Conservation (phyloP, 2,797 vertebrate genomes). For the Hapalemur alaotrensis region DNA sequence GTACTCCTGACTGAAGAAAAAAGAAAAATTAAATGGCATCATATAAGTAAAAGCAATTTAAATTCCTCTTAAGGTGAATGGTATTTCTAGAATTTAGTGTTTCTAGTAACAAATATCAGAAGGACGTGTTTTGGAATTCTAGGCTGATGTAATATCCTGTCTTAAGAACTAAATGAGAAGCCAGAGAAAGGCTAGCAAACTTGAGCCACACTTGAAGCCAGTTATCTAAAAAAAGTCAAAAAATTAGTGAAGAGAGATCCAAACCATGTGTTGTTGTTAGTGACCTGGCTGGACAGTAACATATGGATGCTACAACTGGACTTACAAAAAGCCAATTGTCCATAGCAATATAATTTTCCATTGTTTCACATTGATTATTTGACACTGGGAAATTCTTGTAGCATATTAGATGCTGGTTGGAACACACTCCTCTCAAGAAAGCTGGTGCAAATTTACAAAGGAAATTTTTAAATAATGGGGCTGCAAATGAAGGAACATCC, state of each 20-base stretch:
- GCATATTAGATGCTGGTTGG: not conserved
- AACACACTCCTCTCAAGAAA: not conserved
- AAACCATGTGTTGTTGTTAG: not conserved
- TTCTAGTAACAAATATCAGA: conserved; percentile 17
- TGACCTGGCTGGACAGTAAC: not conserved
- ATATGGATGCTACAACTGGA: not conserved
- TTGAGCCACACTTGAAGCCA: conserved; percentile 1
- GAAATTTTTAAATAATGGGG: not conserved
- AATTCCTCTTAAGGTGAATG: not conserved
- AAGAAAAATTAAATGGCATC: not conserved
- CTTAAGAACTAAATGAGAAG: not conserved
- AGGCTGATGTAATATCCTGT: conserved; percentile 14
- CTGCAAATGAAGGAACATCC: not conserved
- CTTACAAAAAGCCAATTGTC: not conserved
- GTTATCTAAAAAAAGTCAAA: not conserved
- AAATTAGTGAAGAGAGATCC: not conserved
- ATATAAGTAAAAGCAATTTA: not conserved
- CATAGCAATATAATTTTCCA: not conserved
- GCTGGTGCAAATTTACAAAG: not conserved
- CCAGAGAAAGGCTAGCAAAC: not conserved
- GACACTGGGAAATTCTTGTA: not conserved
- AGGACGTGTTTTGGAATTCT: conserved; percentile 5
- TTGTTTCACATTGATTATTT: not conserved
- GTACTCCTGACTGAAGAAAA: not conserved
- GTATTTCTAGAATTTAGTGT: not conserved